Conservation (phyloP, 2,797 vertebrate species). For the Philypnodon macrostomus region DNA sequence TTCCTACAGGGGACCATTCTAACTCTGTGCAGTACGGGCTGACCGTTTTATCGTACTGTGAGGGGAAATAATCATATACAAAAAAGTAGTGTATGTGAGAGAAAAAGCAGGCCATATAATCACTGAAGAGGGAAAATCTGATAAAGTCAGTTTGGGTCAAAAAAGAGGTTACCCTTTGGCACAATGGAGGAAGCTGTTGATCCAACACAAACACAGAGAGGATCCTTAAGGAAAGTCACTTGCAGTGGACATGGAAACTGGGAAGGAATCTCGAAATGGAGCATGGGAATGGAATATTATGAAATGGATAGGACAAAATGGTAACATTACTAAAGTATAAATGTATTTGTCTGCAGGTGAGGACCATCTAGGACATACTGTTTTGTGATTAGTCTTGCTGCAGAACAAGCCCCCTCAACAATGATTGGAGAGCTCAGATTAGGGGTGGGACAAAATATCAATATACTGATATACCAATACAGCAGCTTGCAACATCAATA, state of each 20-base stretch:
- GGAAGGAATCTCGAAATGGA: neutral
- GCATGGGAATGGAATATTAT: too few relatives aligned
- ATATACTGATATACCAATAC: too few relatives aligned
- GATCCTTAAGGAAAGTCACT: constrained; percentile 8
- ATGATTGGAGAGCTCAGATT: too few relatives aligned
- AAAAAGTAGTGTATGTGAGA: constrained; percentile 2
- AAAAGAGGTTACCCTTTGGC: constrained; percentile 6
- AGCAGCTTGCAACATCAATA: too few relatives aligned
- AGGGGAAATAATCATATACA: constrained; percentile 4
- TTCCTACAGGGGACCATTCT: neutral
- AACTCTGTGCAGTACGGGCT: neutral
- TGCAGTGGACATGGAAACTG: constrained; percentile 10
- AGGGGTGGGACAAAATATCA: too few relatives aligned
- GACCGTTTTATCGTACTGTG: neutral
- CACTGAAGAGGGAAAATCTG: constrained; percentile 7
- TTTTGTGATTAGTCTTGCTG: too few relatives aligned
- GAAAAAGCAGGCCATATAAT: neutral
- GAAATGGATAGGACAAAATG: neutral
- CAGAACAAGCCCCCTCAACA: too few relatives aligned
- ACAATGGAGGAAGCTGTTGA: constrained; percentile 6
- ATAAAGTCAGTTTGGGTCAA: neutral
- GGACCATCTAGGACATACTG: too few relatives aligned
- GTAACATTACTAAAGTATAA: too few relatives aligned
- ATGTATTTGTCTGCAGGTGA: too few relatives aligned
- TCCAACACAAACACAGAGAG: constrained; percentile 7